Conservation (phyloP, 2,888 invertebrate species). For the Mesorhabditis sp. region DNA sequence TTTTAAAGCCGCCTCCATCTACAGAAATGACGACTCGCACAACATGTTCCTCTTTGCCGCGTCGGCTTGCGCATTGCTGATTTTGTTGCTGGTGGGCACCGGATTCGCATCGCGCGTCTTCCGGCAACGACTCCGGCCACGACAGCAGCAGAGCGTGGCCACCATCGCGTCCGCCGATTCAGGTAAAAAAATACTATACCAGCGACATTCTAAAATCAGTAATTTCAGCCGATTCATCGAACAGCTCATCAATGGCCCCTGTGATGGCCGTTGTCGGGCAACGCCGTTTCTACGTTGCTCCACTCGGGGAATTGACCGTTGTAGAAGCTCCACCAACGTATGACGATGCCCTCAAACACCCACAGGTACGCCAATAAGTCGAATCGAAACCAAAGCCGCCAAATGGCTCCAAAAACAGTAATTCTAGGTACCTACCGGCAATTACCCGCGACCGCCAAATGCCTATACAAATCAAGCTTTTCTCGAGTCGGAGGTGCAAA, state of each 20-base stretch:
- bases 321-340: conserved; percentile 55
- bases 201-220: conserved; percentile 9
- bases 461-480: conserved; percentile 6
- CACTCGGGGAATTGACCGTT: conserved; percentile 39
- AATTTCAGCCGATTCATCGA: too few species aligned
- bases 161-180: not conserved
- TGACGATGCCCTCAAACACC: conserved; percentile 52
- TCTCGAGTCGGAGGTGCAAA: not conserved
- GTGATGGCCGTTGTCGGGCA: conserved; percentile 50
- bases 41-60: not conserved
- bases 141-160: not conserved
- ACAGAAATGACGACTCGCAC: not conserved
- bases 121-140: conserved; percentile 15
- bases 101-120: conserved; percentile 23
- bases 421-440: not conserved
- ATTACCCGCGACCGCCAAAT: not conserved
- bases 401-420: not conserved
- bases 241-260: conserved; percentile 14
- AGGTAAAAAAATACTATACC: conserved; percentile 5
- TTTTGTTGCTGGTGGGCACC: conserved; percentile 14
- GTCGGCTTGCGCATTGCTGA: conserved; percentile 4
- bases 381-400: not conserved
- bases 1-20: not conserved
- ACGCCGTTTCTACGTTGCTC: conserved; percentile 50
- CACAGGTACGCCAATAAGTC: conserved; percentile 22